Percentiles rank a stretch among this genome's conserved stretches.
Conservation (phyloP, 1,140 invertebrate species). For the Neodiprion lecontei region DNA sequence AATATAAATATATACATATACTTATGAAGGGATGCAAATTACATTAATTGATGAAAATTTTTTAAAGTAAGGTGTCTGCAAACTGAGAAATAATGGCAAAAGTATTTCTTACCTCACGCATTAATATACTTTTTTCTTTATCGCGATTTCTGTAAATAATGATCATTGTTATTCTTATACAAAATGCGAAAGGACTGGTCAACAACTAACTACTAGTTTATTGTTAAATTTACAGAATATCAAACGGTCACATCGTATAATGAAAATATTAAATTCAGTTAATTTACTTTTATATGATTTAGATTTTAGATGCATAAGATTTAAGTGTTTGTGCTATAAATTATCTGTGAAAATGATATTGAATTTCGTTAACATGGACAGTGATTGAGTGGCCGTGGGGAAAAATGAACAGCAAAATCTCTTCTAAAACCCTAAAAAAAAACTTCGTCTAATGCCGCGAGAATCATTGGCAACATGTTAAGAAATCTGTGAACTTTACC, state of each 20-base stretch:
- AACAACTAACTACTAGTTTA: neutral
- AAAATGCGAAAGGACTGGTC: slow-evolving; percentile 11
- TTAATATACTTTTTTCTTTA: slow-evolving; percentile 1
- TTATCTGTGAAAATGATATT: neutral
- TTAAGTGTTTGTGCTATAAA: slow-evolving; percentile 28
- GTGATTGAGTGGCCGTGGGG: neutral
- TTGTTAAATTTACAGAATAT: slow-evolving; percentile 2
- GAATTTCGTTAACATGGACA: slow-evolving; percentile 8
- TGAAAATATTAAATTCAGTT: neutral
- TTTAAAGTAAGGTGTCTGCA: neutral
- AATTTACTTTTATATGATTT: slow-evolving; percentile 16
- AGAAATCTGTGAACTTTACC: slow-evolving; percentile 19
- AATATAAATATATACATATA: slow-evolving; percentile 15
- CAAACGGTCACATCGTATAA: slow-evolving; percentile 11
- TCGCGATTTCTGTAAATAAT: neutral
- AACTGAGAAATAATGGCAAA: neutral
- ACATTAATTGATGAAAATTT: neutral
- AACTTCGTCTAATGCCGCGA: slow-evolving; percentile 8
- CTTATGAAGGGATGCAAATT: slow-evolving; percentile 12
- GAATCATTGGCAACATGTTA: slow-evolving; percentile 10
- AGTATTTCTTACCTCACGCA: neutral
- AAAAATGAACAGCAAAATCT: slow-evolving; percentile 9
- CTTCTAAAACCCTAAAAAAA: slow-evolving; percentile 8
- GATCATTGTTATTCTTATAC: slow-evolving; percentile 16
- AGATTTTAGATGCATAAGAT: slow-evolving; percentile 21